Evolutionary conservation across 1,140 invertebrate genomes (phyloP), one percentile per base, ranked within the genome.

Genomic region (Caenorhabditis inopinata): DNA sequence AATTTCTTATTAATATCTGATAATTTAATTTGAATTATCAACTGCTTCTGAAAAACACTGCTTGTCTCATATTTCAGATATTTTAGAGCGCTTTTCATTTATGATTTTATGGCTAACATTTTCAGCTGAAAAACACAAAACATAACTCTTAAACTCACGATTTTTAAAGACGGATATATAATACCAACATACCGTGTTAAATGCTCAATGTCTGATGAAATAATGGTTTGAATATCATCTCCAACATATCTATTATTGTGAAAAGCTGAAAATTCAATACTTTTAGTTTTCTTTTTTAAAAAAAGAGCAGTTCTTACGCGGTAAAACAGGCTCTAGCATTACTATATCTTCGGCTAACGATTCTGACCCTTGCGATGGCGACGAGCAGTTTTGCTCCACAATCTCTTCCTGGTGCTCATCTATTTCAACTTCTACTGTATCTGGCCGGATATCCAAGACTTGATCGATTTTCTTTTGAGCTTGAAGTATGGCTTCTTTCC

Each of bases 381-480:
- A 68, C 11, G 58, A 68, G n/a, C 58, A 38, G 16, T 68, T 21
- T 2, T 68, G 32, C 2, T 68, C 32, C 6, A 21, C n/a, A 5
- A 18, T 6, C 18, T 38, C 32, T 21, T 68, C 58, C 1, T 5
- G 4, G 18, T 16, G 3, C 9, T 38, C 58, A 29, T 68, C 58
- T 9, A 25, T 9, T 25, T 53, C 21, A 53, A 25, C 49, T 9
- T 38, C 51, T 5, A 32, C 32, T n/a, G 23, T 45, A 35, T 81
- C 80, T 7, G 80, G 49, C 27, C 58, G 11, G 21, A 81, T 81
- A 32, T 81, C 80, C 38, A 81, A 51, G 21, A 82, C 81, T 14
- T 35, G 51, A 42, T 82, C 81, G 16, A 82, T 82, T 48, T 75
- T 74, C 45, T 76, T 78, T 74, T 82, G 81, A 4, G 81, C 81